These are phyloP conservation scores for Saxicola maurus DNA, from an alignment of 2,797 vertebrate species.

Conservation along the genomic window DNA sequence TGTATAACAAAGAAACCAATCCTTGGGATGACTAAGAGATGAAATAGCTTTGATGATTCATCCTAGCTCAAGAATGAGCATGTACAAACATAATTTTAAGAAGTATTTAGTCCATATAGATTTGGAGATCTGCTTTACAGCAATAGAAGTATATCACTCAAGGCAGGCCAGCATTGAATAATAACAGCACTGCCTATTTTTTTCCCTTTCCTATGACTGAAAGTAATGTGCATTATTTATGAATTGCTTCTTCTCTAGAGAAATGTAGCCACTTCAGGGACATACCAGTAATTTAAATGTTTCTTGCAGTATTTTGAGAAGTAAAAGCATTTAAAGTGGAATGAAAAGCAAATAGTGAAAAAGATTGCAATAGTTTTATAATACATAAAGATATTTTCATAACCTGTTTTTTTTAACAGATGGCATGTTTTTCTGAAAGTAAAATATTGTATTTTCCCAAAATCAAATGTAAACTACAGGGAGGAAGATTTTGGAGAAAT, in stretches of 20 bases:
- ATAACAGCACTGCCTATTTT: not conserved
- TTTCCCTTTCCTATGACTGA: not conserved
- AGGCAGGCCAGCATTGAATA: not conserved
- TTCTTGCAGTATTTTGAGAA: not conserved
- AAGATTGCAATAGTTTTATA: not conserved
- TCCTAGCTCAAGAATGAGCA: not conserved
- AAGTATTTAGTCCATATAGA: not conserved
- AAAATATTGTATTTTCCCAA: not conserved
- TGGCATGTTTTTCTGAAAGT: not conserved
- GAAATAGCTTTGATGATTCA: not conserved
- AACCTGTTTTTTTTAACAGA: not conserved
- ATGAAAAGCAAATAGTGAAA: not conserved
- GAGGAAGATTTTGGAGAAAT: not conserved
- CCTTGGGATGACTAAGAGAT: not conserved
- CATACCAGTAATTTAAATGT: not conserved
- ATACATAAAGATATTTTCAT: not conserved
- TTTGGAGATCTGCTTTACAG: not conserved
- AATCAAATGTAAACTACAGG: not conserved
- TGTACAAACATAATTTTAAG: not conserved
- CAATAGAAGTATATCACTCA: not conserved
- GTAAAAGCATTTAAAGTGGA: not conserved
- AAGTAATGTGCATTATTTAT: not conserved
- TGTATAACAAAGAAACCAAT: not conserved
- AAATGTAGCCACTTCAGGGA: not conserved
- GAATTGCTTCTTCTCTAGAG: not conserved